phyloP scores from a whole-genome alignment of 2,888 invertebrate species.

The Cantharis rufa region DNA sequence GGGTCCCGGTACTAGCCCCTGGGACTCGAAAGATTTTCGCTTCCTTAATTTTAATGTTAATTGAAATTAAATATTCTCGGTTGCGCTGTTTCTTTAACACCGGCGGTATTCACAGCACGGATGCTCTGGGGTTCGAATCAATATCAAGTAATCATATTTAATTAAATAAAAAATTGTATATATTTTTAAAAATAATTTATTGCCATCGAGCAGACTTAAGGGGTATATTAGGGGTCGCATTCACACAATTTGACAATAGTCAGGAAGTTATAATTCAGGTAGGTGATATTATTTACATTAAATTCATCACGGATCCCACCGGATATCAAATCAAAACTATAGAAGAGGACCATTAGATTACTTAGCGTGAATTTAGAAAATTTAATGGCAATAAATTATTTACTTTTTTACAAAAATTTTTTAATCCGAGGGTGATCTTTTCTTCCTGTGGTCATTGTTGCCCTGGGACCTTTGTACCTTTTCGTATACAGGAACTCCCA shows the following conservation, averaged over 20 bases:
- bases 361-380: constrained; percentile 19
- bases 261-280: constrained; percentile 33
- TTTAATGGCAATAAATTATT: constrained; percentile 16
- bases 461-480: neutral
- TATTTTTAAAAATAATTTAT: neutral
- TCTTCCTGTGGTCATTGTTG: constrained; percentile 6
- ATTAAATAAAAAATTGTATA: too few species aligned
- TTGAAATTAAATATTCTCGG: too few species aligned
- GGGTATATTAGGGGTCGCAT: neutral
- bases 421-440: neutral
- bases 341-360: constrained; percentile 1
- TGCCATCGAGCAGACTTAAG: neutral
- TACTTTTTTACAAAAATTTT: neutral
- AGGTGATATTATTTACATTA: constrained; percentile 32
- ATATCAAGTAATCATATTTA: too few species aligned
- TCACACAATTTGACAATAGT: constrained; percentile 4
- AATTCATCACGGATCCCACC: constrained; percentile 28
- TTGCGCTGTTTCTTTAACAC: too few species aligned
- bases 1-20: too few species aligned
- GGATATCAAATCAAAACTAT: constrained; percentile 27
- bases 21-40: too few species aligned
- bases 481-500: constrained; percentile 27
- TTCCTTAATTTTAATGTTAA: too few species aligned
- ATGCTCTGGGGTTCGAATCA: too few species aligned
- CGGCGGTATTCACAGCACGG: too few species aligned